Evolutionary conservation across 2,113 vertebrate species (phyloP).

Genomic region (Brachyhypopomus gauderio): DNA sequence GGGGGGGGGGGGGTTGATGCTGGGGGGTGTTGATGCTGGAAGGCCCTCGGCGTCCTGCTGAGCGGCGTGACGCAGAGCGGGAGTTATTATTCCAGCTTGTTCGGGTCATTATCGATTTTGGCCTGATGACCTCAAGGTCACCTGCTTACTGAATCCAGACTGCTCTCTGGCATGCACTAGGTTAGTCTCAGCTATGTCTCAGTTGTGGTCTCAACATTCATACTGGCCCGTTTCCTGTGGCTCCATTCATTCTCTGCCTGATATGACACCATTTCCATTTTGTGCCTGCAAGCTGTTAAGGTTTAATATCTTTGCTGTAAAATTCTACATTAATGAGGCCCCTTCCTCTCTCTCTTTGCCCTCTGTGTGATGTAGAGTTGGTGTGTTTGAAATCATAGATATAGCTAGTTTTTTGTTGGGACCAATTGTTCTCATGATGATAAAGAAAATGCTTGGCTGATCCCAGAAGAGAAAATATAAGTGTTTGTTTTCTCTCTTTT

Average conservation of each 20-base stretch:
- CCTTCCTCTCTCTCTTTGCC: conserved; percentile 1
- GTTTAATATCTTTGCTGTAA: conserved; percentile 64
- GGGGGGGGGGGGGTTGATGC: too few relatives aligned
- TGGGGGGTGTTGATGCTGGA: too few relatives aligned
- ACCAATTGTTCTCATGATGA: too few relatives aligned
- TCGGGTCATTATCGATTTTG: conserved; percentile 31
- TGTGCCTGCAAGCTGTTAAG: conserved; percentile 41
- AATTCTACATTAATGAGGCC: conserved; percentile 65
- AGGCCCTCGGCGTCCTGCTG: too few relatives aligned
- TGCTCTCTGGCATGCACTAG: background rate
- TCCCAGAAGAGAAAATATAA: too few relatives aligned
- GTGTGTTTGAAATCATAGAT: background rate
- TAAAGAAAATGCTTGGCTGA: too few relatives aligned
- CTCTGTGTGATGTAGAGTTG: background rate
- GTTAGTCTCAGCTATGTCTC: background rate
- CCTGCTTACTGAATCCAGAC: background rate
- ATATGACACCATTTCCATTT: background rate
- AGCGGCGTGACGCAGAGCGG: too few relatives aligned
- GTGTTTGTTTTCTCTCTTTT: too few relatives aligned
- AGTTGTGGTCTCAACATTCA: background rate
- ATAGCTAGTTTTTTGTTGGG: too few relatives aligned
- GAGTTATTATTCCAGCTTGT: conserved; percentile 14
- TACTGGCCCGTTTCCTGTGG: conserved; percentile 12
- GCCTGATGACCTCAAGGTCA: conserved; percentile 30
- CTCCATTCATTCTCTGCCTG: conserved; percentile 39